phyloP scores from a whole-genome alignment of 2,888 invertebrate species.

The Hirtodrosophila duncani region DNA sequence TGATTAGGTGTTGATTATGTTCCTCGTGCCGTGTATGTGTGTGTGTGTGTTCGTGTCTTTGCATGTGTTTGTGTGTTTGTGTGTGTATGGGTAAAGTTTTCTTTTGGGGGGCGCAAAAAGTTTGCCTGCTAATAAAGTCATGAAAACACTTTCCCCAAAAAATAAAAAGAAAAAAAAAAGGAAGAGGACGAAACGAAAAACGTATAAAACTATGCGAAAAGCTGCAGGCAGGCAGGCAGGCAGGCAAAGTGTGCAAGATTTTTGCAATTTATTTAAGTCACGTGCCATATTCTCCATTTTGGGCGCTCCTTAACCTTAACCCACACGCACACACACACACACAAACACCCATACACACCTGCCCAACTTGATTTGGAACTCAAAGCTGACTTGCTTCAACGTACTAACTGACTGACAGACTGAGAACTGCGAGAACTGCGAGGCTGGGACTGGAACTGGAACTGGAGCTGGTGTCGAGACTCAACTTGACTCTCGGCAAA shows the following conservation, averaged over 20 bases:
- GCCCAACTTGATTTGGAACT: slow-evolving; percentile 63
- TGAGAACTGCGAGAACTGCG: slow-evolving; percentile 23
- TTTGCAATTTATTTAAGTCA: slow-evolving; percentile 71
- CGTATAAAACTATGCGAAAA: slow-evolving; percentile 57
- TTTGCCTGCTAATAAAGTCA: slow-evolving; percentile 64
- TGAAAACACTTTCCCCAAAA: slow-evolving; percentile 28
- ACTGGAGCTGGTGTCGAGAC: background rate
- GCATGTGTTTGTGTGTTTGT: slow-evolving; percentile 11
- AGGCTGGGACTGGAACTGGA: background rate
- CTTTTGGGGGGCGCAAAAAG: slow-evolving; percentile 42
- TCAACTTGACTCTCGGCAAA: slow-evolving; percentile 34
- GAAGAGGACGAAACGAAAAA: background rate
- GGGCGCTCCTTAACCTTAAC: slow-evolving; percentile 9
- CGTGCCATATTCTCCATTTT: slow-evolving; percentile 57
- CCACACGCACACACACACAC: slow-evolving; percentile 7
- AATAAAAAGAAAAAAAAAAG: slow-evolving; percentile 5
- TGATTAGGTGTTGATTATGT: slow-evolving; percentile 72
- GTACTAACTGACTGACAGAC: slow-evolving; percentile 43
- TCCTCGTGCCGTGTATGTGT: background rate
- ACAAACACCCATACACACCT: slow-evolving; percentile 19
- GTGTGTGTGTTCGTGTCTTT: background rate
- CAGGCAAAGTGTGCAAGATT: slow-evolving; percentile 62
- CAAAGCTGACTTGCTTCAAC: slow-evolving; percentile 60
- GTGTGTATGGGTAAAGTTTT: slow-evolving; percentile 9
- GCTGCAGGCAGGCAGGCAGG: slow-evolving; percentile 42